phyloP scores from a whole-genome alignment of 2,797 vertebrate genomes.

The Mus minutoides region DNA sequence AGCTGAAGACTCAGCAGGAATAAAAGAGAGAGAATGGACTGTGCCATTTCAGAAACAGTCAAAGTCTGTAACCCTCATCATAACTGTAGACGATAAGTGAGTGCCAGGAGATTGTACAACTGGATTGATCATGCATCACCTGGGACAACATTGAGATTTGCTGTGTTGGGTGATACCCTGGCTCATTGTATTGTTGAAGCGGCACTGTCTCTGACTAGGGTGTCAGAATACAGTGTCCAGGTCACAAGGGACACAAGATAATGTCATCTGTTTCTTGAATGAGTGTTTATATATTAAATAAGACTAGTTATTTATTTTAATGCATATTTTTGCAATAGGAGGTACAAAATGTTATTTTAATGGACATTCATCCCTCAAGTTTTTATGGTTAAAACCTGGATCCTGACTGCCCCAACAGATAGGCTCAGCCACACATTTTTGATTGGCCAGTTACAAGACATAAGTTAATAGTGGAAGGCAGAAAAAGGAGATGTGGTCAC shows the following conservation, averaged over 20 bases:
- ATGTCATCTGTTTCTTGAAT: neutral
- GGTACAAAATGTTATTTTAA: neutral
- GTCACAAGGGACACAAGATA: neutral
- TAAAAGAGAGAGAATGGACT: constrained; percentile 60
- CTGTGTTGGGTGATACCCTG: neutral
- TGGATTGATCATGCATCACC: constrained; percentile 22
- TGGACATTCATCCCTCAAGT: neutral
- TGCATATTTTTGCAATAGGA: neutral
- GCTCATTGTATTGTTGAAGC: constrained; percentile 22
- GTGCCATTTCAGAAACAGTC: constrained; percentile 51
- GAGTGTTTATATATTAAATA: neutral
- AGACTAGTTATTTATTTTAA: constrained; percentile 4
- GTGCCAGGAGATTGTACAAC: constrained; percentile 46
- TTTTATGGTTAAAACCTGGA: neutral
- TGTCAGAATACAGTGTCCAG: neutral
- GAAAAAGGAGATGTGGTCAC: neutral
- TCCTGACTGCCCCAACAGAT: neutral
- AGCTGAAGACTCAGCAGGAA: constrained; percentile 64
- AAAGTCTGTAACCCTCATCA: constrained; percentile 49
- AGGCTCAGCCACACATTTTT: too few relatives aligned
- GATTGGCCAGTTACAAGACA: neutral
- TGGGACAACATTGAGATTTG: neutral
- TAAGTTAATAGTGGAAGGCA: neutral
- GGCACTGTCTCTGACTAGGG: neutral
- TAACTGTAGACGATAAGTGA: constrained; percentile 2